Percentiles rank a stretch among this genome's conserved stretches.
phyloP scores from a whole-genome alignment of 1,140 invertebrate species.

The Chionoecetes opilio region DNA sequence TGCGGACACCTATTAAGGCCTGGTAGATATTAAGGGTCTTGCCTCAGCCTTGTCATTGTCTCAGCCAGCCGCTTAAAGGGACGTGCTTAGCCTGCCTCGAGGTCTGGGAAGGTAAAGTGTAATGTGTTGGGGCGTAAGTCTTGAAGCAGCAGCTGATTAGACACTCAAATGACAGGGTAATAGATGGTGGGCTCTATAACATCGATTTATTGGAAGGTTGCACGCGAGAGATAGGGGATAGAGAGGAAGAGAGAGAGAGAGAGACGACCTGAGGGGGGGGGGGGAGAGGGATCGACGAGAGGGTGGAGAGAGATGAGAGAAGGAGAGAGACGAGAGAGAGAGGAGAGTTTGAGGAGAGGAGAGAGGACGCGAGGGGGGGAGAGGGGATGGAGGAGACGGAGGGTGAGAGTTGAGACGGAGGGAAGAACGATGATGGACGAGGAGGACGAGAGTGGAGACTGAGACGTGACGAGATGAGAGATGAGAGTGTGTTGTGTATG shows the following conservation, averaged over 20 bases:
- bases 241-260: constrained; percentile 16
- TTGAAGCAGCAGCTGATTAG: neutral
- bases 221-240: neutral
- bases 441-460: no score
- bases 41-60: neutral
- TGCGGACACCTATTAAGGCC: neutral
- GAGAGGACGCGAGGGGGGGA: neutral
- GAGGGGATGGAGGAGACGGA: neutral
- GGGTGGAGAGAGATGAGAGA: neutral
- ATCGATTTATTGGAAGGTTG: constrained; percentile 30
- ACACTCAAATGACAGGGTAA: neutral
- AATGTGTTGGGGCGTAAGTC: neutral
- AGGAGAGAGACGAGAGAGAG: neutral
- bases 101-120: neutral
- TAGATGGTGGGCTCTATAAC: neutral
- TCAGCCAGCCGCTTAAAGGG: neutral
- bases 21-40: neutral
- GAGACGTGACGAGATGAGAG: no score
- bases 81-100: neutral
- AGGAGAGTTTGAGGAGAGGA: neutral
- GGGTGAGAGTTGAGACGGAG: no score
- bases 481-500: no score
- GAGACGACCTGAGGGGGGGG: neutral
- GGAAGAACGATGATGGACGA: no score
- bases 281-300: neutral